Base-by-base conservation (phyloP, 1,140 invertebrate genomes). In the Meloidogyne floridensis region DNA sequence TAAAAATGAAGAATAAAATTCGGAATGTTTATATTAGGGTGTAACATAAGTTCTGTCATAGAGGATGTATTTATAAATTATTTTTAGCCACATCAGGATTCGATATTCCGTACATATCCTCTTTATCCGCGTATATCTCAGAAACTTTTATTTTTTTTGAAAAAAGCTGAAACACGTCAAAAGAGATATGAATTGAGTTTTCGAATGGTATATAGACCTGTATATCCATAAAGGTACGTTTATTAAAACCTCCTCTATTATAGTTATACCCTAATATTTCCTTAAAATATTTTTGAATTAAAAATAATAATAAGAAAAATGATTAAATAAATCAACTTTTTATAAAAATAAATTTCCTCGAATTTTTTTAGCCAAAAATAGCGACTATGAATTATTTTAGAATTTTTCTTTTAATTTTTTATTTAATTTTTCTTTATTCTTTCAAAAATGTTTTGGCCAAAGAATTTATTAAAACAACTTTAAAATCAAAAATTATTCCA, bases 281-380 rank as follows among this genome's bases (percentile, higher is more conserved):
- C 32, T 32, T 32, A 59, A 42, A 77, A 77, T 51, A n/a, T 56
- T n/a, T 77, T 77, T n/a, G 32, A 32, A 32, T 54, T 59, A 11
- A 13, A 32, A 32, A 32, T 32, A 32, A 43, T 75, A 3, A 13
- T 75, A 51, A 42, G 32, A 15, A 6, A 15, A 54, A 47, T 76
- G 15, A 47, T 32, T 32, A 42, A 54, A 47, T 53, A 47, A 18
- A n/a, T 47, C 47, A 75, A 75, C 56, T n/a, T 32, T 32, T 75
- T 75, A 75, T 32, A 74, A 74, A 18, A 13, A 32, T 32, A 32
- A 32, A 32, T 32, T 32, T 32, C 32, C 32, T 32, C 32, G 32
- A 32, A 43, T n/a, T 74, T 74, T 75, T 75, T 20, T 42, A 75
- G 56, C n/a, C 42, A 56, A 32, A 76, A 53, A 76, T 32, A 32